Evolutionary conservation across 2,113 vertebrate species (phyloP).

Genomic region (Lutjanus erythropterus): DNA sequence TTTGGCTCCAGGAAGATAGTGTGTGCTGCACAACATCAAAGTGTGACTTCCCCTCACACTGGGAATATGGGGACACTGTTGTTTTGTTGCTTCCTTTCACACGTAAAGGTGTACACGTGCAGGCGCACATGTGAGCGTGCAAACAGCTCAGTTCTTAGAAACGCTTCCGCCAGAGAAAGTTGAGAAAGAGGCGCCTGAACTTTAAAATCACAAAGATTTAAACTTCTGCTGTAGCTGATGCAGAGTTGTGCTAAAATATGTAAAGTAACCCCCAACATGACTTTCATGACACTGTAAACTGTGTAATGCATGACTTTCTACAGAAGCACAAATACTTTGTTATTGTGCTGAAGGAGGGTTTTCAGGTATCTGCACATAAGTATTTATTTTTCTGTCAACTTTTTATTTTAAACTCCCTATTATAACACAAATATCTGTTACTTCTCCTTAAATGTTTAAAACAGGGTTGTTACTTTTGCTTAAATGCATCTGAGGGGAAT

Average conservation of each 20-base stretch:
- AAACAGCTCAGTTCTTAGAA: conserved; percentile 28
- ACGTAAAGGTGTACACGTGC: conserved; percentile 15
- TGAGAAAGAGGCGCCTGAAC: not conserved
- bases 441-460: no score
- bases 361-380: no score
- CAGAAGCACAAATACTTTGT: no score
- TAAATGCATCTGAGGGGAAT: no score
- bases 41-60: conserved; percentile 42
- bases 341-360: no score
- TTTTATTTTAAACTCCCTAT: no score
- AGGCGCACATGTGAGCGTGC: not conserved
- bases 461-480: no score
- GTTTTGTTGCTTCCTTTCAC: conserved; percentile 56
- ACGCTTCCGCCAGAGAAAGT: conserved; percentile 4
- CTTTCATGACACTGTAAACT: not conserved
- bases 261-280: not conserved
- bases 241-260: not conserved
- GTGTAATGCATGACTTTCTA: not conserved
- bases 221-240: not conserved
- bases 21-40: conserved; percentile 53
- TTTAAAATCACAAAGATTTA: not conserved
- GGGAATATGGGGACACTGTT: conserved; percentile 28
- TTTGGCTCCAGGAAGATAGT: conserved; percentile 48
- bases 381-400: no score
- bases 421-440: no score